Evolutionary conservation across 2,113 vertebrate species (phyloP).

Genomic region (Channa argus): DNA sequence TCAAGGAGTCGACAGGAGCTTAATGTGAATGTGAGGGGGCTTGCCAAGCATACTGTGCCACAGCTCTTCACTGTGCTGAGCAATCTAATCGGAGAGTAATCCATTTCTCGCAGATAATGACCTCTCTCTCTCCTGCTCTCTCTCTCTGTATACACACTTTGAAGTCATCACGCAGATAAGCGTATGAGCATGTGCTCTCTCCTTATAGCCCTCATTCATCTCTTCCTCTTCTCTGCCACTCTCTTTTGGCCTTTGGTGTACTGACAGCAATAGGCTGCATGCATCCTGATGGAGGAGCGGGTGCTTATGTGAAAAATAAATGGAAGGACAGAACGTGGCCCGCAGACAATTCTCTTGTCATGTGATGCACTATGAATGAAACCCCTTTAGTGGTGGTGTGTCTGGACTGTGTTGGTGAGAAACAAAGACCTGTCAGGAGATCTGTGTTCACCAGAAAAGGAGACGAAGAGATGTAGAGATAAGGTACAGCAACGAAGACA

Average conservation of each 20-base stretch:
- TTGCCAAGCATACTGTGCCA: slow-evolving; percentile 58
- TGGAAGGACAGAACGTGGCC: slow-evolving; percentile 39
- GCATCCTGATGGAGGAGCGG: slow-evolving; percentile 15
- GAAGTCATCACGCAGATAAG: slow-evolving; percentile 79
- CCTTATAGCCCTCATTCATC: slow-evolving; percentile 51
- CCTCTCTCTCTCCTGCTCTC: slow-evolving; percentile 38
- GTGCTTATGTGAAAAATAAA: slow-evolving; percentile 18
- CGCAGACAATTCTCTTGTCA: slow-evolving; percentile 26
- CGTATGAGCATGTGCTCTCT: slow-evolving; percentile 64
- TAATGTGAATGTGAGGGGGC: slow-evolving; percentile 36
- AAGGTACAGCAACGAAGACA: slow-evolving; percentile 45
- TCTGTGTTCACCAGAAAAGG: slow-evolving; percentile 52
- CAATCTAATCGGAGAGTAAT: slow-evolving; percentile 85
- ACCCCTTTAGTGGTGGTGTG: slow-evolving; percentile 25
- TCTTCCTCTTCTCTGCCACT: slow-evolving; percentile 33
- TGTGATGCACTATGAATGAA: slow-evolving; percentile 55
- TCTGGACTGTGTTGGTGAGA: slow-evolving; percentile 36
- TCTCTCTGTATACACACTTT: slow-evolving; percentile 70
- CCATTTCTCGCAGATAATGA: slow-evolving; percentile 84
- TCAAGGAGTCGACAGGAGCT: slow-evolving; percentile 67
- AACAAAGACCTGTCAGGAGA: slow-evolving; percentile 60
- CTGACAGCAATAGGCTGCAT: slow-evolving; percentile 6
- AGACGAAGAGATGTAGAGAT: slow-evolving; percentile 65
- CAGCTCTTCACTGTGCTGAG: slow-evolving; percentile 68
- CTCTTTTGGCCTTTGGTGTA: slow-evolving; percentile 27